Percentiles rank a stretch among this genome's conserved stretches.
phyloP scores from a whole-genome alignment of 23 tunicate species.

The Halocynthia roretzi region DNA sequence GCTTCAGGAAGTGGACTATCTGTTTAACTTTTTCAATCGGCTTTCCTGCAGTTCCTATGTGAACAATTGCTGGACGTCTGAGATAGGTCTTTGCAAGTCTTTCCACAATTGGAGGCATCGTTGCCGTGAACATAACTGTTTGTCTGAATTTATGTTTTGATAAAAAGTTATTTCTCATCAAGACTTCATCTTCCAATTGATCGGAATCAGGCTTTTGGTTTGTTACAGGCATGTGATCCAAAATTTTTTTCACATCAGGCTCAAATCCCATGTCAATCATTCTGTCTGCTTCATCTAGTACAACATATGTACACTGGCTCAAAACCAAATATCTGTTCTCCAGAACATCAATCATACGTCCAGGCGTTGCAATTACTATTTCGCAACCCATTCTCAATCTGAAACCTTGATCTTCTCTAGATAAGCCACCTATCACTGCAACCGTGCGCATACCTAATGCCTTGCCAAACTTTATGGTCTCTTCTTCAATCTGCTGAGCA shows the following conservation, averaged over 20 bases:
- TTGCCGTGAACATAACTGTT: constrained; percentile 99
- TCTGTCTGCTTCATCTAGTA: constrained; percentile 96
- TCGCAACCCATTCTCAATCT: constrained; percentile 99
- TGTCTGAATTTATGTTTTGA: constrained; percentile 87
- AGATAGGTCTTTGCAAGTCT: constrained; percentile 82
- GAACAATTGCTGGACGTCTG: constrained; percentile 85
- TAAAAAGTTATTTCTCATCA: constrained; percentile 88
- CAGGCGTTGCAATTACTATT: constrained; percentile 99
- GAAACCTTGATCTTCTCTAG: constrained; percentile 93
- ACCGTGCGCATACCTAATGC: constrained; percentile 91
- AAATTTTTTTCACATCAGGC: constrained; percentile 88
- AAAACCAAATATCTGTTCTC: constrained; percentile 94
- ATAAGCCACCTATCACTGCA: constrained; percentile 95
- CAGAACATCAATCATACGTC: constrained; percentile 88
- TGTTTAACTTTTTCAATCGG: constrained; percentile 91
- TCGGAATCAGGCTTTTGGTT: constrained; percentile 90
- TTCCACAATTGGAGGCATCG: constrained; percentile 96
- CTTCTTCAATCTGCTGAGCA: constrained; percentile 98
- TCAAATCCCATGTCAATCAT: constrained; percentile 99
- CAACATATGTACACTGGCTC: constrained; percentile 96
- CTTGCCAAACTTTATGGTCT: constrained; percentile 86
- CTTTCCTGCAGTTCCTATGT: constrained; percentile 93
- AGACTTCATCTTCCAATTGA: constrained; percentile 57
- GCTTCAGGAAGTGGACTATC: constrained; percentile 76
- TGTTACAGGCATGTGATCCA: constrained; percentile 99